Percentiles rank a stretch among this genome's conserved stretches.
Conservation (phyloP, 2,797 vertebrate genomes). For the Ispidina picta region DNA sequence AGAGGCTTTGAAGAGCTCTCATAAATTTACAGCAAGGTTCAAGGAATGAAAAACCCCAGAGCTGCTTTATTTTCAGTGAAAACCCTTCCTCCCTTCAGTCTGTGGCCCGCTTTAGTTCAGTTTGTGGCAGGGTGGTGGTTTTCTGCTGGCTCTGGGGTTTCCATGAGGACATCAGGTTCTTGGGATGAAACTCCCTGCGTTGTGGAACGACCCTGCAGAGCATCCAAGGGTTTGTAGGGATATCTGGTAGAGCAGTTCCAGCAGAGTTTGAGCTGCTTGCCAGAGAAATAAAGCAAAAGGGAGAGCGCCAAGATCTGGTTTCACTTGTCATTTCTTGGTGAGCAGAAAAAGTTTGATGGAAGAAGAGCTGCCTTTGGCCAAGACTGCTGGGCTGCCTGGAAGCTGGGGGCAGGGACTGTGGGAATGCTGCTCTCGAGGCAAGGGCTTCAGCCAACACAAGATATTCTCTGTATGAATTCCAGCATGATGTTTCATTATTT, state of each 20-base stretch:
- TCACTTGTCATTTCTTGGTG: slow-evolving; percentile 9
- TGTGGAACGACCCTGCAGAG: neutral
- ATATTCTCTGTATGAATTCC: neutral
- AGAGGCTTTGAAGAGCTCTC: neutral
- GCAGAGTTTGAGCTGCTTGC: slow-evolving; percentile 27
- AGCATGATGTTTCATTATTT: too few species aligned
- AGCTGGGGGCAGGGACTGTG: neutral
- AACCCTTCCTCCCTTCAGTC: neutral
- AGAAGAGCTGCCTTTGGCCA: neutral
- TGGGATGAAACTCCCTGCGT: neutral
- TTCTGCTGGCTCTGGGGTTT: slow-evolving; percentile 11
- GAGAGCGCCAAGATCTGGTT: slow-evolving; percentile 24
- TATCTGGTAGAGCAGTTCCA: neutral
- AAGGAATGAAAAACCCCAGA: neutral
- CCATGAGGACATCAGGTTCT: neutral
- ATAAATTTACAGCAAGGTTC: neutral
- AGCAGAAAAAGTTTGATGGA: slow-evolving; percentile 2
- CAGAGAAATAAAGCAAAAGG: slow-evolving; percentile 20
- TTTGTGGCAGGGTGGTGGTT: slow-evolving; percentile 15
- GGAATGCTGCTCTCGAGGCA: neutral
- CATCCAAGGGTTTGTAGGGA: neutral
- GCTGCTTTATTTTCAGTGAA: neutral
- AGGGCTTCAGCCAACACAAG: neutral
- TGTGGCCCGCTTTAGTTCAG: neutral
- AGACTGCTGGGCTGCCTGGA: neutral